phyloP scores from a whole-genome alignment of 2,888 invertebrate genomes.

The Thereva unica region DNA sequence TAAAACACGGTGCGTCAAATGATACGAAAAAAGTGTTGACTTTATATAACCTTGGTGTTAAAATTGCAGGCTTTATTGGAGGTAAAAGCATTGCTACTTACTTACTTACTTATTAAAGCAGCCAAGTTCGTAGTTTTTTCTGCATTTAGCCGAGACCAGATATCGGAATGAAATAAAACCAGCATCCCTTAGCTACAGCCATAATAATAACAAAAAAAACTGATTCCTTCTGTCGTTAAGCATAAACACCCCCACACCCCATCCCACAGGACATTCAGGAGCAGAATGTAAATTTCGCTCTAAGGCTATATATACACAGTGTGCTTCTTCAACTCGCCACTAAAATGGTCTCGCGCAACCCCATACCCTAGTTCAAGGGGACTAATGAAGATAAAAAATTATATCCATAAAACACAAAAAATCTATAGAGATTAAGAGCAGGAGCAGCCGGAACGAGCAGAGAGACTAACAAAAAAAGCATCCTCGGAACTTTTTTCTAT shows the following conservation, averaged over 20 bases:
- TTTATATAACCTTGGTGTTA: too few species aligned
- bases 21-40: too few species aligned
- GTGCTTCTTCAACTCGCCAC: conserved; percentile 12
- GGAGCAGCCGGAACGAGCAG: conserved; percentile 1
- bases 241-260: not conserved
- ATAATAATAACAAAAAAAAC: too few species aligned
- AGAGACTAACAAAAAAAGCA: conserved; percentile 5
- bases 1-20: too few species aligned
- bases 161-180: too few species aligned
- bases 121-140: too few species aligned
- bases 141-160: too few species aligned
- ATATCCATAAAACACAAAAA: conserved; percentile 35
- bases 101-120: too few species aligned
- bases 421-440: conserved; percentile 36
- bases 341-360: not conserved
- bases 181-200: too few species aligned
- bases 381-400: conserved; percentile 38
- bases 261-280: not conserved
- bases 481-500: conserved; percentile 30
- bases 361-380: conserved; percentile 1
- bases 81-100: too few species aligned
- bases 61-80: too few species aligned
- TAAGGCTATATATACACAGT: not conserved
- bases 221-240: too few species aligned
- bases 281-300: conserved; percentile 12